phyloP scores from a whole-genome alignment of 2,888 invertebrate species.

The Rhagium mordax region DNA sequence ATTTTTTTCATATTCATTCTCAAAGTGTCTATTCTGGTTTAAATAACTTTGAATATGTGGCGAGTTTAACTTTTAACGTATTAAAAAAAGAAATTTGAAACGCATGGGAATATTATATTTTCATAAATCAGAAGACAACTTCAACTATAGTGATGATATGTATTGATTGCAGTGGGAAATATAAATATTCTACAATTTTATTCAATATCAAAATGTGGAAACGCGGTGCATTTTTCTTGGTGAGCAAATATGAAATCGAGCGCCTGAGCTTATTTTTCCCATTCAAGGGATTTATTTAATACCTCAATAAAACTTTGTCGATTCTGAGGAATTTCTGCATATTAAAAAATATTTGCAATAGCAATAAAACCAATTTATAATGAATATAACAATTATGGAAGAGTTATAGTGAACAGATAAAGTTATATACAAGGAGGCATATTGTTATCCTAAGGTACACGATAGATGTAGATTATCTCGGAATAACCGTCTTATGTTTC shows the following conservation, averaged over 20 bases:
- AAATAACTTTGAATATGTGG: too few relatives aligned
- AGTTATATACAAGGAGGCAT: neutral
- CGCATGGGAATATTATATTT: too few relatives aligned
- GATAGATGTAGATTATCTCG: neutral
- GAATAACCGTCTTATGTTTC: neutral
- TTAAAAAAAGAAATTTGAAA: too few relatives aligned
- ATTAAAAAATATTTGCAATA: neutral
- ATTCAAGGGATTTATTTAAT: neutral
- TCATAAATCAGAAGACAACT: too few relatives aligned
- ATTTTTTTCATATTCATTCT: too few relatives aligned
- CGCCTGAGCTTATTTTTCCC: neutral
- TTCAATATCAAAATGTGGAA: neutral
- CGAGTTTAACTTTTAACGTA: too few relatives aligned
- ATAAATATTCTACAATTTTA: neutral
- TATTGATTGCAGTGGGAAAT: neutral
- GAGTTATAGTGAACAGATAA: neutral
- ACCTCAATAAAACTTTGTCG: neutral
- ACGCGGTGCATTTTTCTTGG: too few relatives aligned
- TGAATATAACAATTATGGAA: neutral
- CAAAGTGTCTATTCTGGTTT: too few relatives aligned
- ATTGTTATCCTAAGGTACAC: neutral
- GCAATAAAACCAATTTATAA: neutral
- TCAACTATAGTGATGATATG: too few relatives aligned
- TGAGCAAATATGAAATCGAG: neutral
- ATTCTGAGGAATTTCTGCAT: neutral